Evolutionary conservation across 2,888 invertebrate genomes (phyloP).

Genomic region (Carabus problematicus): DNA sequence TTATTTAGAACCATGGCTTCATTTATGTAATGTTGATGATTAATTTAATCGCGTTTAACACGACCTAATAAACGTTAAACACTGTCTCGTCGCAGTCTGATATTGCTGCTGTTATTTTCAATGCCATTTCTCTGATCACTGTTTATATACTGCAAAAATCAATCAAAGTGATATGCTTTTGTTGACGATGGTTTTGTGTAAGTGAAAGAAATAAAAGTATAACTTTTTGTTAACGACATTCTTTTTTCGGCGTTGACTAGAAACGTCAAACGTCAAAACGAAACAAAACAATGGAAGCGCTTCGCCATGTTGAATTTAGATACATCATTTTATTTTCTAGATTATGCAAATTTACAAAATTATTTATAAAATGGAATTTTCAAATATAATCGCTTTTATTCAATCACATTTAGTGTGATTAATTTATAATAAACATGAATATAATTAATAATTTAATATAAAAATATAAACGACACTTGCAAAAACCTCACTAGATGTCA

Average conservation of each 20-base stretch:
- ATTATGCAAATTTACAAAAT: no score
- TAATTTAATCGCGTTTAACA: conserved; percentile 30
- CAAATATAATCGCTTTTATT: no score
- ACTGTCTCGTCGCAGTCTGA: conserved; percentile 28
- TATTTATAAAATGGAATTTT: no score
- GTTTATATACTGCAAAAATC: conserved; percentile 20
- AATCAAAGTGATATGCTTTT: conserved; percentile 22
- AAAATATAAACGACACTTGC: no score
- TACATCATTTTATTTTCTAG: background rate
- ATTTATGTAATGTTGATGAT: conserved; percentile 19
- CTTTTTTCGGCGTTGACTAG: conserved; percentile 39
- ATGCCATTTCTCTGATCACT: conserved; percentile 31
- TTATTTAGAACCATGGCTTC: conserved; percentile 20
- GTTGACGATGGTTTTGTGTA: conserved; percentile 17
- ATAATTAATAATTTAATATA: no score
- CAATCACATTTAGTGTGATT: no score
- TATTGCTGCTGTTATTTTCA: conserved; percentile 29
- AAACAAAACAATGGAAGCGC: conserved; percentile 40
- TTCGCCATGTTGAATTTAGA: conserved; percentile 32
- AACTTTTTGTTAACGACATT: conserved; percentile 28
- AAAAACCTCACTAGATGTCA: no score
- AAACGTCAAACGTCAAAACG: conserved; percentile 41
- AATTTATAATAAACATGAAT: no score
- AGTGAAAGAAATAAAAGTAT: conserved; percentile 21
- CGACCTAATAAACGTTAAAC: conserved; percentile 27